Conservation (phyloP, 1,140 invertebrate genomes). For the Venustaconcha ellipsiformis region DNA sequence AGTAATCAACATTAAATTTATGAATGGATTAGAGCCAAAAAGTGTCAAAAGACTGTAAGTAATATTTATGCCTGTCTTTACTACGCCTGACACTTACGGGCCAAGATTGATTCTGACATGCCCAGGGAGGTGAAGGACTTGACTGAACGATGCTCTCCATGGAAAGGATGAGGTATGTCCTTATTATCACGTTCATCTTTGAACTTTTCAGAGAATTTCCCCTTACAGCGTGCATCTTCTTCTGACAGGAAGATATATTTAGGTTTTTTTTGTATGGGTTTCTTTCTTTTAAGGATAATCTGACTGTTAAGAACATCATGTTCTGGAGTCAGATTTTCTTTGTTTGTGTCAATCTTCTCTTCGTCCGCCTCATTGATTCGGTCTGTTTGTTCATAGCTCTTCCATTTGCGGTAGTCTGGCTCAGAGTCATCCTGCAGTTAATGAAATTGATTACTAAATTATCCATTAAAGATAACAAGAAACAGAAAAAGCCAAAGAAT, state of each 20-base stretch:
- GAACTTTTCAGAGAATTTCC: conserved; percentile 30
- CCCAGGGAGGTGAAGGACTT: conserved; percentile 23
- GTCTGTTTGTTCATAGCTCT: background rate
- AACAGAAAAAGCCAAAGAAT: no score
- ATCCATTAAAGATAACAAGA: no score
- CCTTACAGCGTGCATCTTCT: conserved; percentile 30
- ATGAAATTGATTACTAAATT: no score
- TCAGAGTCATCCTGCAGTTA: conserved; percentile 16
- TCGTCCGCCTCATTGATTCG: conserved; percentile 1
- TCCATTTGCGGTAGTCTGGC: conserved; percentile 18
- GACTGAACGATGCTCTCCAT: conserved; percentile 2
- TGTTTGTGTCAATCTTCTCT: conserved; percentile 6
- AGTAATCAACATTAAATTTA: no score
- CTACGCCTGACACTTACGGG: no score
- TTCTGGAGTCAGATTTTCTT: background rate
- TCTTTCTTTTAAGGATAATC: background rate
- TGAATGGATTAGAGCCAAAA: no score
- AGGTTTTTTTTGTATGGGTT: conserved; percentile 15
- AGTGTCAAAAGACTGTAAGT: no score
- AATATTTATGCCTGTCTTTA: no score
- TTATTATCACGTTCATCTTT: conserved; percentile 29
- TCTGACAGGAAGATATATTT: conserved; percentile 33
- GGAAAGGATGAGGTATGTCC: conserved; percentile 20
- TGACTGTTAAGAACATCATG: conserved; percentile 16
- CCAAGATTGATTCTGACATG: no score